Conservation (phyloP, 1,140 invertebrate species). For the Polyergus mexicanus region DNA sequence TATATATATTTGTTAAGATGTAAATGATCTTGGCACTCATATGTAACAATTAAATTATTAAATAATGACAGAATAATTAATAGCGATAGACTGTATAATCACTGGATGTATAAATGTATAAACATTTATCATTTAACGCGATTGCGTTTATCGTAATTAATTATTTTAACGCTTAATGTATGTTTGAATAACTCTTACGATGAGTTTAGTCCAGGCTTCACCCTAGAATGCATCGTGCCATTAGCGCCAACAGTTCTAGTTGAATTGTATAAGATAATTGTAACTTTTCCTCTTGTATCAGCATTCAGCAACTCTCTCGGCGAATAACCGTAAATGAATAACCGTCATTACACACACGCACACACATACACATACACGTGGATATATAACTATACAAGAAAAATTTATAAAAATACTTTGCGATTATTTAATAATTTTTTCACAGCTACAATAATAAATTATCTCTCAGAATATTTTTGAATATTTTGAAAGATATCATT, state of each 20-base stretch:
- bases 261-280: slow-evolving; percentile 42
- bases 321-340: too few relatives aligned
- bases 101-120: background rate
- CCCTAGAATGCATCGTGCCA: slow-evolving; percentile 26
- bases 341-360: too few relatives aligned
- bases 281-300: background rate
- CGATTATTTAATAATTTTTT: too few relatives aligned
- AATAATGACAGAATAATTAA: slow-evolving; percentile 3
- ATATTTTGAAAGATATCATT: background rate
- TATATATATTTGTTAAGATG: too few relatives aligned
- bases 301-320: background rate
- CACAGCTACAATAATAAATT: background rate
- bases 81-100: background rate
- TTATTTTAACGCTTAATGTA: slow-evolving; percentile 15
- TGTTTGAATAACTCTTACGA: slow-evolving; percentile 14
- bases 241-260: slow-evolving; percentile 32
- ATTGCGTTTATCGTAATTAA: background rate
- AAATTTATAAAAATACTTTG: too few relatives aligned
- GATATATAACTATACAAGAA: too few relatives aligned
- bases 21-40: too few relatives aligned
- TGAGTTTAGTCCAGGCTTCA: slow-evolving; percentile 21
- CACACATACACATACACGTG: too few relatives aligned
- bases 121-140: slow-evolving; percentile 5
- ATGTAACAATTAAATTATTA: too few relatives aligned
- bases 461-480: background rate